Evolutionary conservation across 2,888 invertebrate species (phyloP), one percentile per base, ranked within the genome.

Genomic region (Drosophila yooni): DNA sequence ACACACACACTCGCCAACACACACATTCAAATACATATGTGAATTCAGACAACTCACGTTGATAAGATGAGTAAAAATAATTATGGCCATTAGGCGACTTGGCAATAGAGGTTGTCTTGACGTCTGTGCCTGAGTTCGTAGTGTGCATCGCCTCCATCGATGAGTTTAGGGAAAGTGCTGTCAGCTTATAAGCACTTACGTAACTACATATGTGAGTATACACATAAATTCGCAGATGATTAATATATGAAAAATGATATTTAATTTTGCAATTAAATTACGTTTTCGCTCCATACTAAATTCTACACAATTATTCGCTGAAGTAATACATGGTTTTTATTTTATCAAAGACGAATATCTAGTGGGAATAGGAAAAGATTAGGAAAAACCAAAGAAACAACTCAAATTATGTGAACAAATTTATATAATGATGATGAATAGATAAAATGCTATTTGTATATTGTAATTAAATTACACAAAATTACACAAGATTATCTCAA

Each of bases 41-140:
- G 75, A 73, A 70, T 79, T 83, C 74, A 74, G 80, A 82, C 80
- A 87, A 80, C 59, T 73, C 74, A 52, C 66, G 69, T 64, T 81
- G 88, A 88, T 88, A 88, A 87, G 82, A 79, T 77, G 85, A 88
- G 75, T 79, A 73, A 82, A 88, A 88, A 88, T 89, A 88, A 88
- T 88, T 88, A 82, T 85, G 75, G 73, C 88, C 88, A 88, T 88
- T 88, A 88, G 88, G 74, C 76, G 70, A 75, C 74, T 58, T 60
- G 82, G 80, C 82, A 72, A 70, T 74, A 64, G 63, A 73, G 66
- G 56, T 56, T 70, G 76, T 25, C 72, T 69, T 52, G 38, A 29
- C 36, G 52, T 40, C 48, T 38, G 53, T 48, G 46, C 57, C 56
- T n/a, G 51, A 21, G 60, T 34, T 54, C 40, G 27, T 1, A 15